Base-by-base conservation (phyloP, 2,888 invertebrate genomes). In the Petrophora chlorosata region DNA sequence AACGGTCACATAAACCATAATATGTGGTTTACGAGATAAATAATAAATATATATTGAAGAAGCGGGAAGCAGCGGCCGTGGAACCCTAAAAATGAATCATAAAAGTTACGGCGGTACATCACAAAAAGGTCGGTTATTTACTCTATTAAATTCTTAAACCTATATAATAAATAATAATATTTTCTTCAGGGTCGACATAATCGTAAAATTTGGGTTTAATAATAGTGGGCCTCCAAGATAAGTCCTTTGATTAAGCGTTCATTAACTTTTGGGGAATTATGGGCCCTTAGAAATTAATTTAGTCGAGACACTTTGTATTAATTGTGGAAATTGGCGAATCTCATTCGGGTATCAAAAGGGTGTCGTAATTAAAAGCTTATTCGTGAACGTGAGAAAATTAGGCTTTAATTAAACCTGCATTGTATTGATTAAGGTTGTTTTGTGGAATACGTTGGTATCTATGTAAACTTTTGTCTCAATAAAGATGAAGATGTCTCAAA, bases 11-110 rank as follows among this genome's bases (percentile, higher is more conserved):
- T 82, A 75, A 73, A 67, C 56, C 53, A 63, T 70, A 74, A 74
- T 79, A 75, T 78, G 73, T 75, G 79, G 73, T 76, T 77, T 76
- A 78, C 54, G 74, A 72, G 71, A 71, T 77, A 69, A 75, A 76
- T 75, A 57, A 71, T 77, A 69, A 75, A 76, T 75, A 57, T 63
- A 69, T 63, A 59, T 59, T 61, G 55, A 67, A 67, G 59, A 58
- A 52, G 57, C 59, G 62, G 56, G 58, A 63, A 60, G 60, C 56
- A 39, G 50, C 59, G 61, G 49, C 60, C 48, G 50, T 53, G 58
- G 55, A 47, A 58, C 62, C 66, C 66, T 46, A 65, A 70, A 73
- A 61, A 77, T 74, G 70, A 69, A 68, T 71, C 71, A 74, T 79
- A 79, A 78, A 79, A 76, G 77, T 71, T 73, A 76, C 65, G 66